Evolutionary conservation across 2,888 invertebrate species (phyloP).

Genomic region (Amblyjoppa fuscipennis): DNA sequence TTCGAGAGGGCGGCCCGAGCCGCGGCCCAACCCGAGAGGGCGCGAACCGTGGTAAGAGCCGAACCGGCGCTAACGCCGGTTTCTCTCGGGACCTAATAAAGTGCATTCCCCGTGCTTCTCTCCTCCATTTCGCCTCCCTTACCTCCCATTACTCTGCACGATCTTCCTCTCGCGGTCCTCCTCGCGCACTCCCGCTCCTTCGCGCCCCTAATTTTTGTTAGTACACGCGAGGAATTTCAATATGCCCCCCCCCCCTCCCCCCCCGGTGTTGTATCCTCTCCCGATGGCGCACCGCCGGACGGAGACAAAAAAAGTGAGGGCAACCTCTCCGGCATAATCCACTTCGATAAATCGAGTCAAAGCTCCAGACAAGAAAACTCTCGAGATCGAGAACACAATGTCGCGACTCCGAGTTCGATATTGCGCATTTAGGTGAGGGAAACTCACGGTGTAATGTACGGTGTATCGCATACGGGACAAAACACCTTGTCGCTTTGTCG

Average conservation of each 20-base stretch:
- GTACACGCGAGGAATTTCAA: conserved; percentile 70
- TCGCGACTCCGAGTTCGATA: conserved; percentile 22
- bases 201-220: conserved; percentile 67
- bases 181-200: conserved; percentile 46
- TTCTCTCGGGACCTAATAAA: conserved; percentile 60
- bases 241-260: conserved; percentile 25
- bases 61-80: conserved; percentile 6
- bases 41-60: not conserved
- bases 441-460: not conserved
- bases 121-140: conserved; percentile 19
- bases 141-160: conserved; percentile 27
- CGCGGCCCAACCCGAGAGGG: conserved; percentile 3
- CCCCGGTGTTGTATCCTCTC: conserved; percentile 8
- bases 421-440: not conserved
- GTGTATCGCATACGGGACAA: conserved; percentile 20
- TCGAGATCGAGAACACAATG: not conserved
- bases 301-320: not conserved
- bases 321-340: conserved; percentile 41
- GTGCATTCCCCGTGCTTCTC: conserved; percentile 64
- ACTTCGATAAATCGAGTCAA: conserved; percentile 65
- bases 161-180: conserved; percentile 18
- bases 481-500: conserved; percentile 27
- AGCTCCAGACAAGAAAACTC: conserved; percentile 13
- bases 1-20: conserved; percentile 31
- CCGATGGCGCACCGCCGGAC: not conserved